Evolutionary conservation across 2,888 invertebrate genomes (phyloP), one percentile per base, ranked within the genome.

Genomic region (Drosophila percnosoma): DNA sequence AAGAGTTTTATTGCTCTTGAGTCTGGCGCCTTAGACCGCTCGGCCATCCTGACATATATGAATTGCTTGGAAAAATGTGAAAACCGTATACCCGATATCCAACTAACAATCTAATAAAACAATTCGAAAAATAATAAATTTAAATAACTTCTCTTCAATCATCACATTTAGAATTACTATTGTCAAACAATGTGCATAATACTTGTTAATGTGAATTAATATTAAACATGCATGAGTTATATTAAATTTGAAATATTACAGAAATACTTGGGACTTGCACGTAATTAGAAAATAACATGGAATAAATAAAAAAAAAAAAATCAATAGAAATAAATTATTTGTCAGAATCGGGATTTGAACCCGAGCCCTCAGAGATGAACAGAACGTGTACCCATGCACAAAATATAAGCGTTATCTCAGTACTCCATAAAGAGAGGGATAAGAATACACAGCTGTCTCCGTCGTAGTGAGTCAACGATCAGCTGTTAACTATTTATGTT

Each of bases 1-100:
- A 86, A 87, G 86, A 88, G 70, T 73, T 21, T 11, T 1, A 15
- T 4, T 15, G 8, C 45, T 83, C 87, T 90, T 91, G 90, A 91
- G 90, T 91, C 90, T 91, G 91, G 91, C 91, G 91, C 91, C 91
- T 91, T 91, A 91, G 91, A 91, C 91, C 91, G 91, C 92, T 91
- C 91, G 91, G 91, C 91, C 91, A 91, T 90, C 91, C 91, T 91
- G 91, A 91, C 91, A 79, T 57, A 3, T 6, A 0, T 7, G 0
- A 1, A 15, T 8, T 4, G 0, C 0, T 2, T 24, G 24, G 2
- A 8, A 45, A 24, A 45, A 45, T 8, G 15, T 8, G 15, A 4
- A 45, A 45, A 2, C 45, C 13, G 15, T 45, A 45, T 15, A 15
- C 24, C 45, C 45, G 24, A 24, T 24, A 15, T 4, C 2, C 15